Evolutionary conservation across 2,113 vertebrate genomes (phyloP).

Genomic region (Recurvirostra avosetta): DNA sequence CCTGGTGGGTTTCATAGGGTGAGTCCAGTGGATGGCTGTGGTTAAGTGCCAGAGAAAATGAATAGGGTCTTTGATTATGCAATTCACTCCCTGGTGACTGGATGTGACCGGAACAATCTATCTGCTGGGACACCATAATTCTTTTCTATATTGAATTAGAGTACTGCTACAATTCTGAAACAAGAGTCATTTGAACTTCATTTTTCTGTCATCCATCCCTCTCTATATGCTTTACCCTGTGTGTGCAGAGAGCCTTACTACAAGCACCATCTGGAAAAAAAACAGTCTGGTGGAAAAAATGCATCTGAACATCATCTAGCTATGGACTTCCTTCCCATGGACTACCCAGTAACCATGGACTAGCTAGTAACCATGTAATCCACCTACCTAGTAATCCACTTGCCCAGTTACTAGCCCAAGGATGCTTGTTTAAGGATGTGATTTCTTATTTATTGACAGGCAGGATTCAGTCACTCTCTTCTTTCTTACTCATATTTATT

Average conservation of each 20-base stretch:
- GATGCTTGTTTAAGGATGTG: background rate
- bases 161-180: background rate
- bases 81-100: background rate
- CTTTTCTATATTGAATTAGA: background rate
- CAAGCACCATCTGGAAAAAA: background rate
- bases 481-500: background rate
- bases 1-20: background rate
- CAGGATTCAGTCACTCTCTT: background rate
- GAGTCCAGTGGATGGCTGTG: background rate
- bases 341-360: background rate
- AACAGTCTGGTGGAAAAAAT: background rate
- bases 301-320: background rate
- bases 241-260: background rate
- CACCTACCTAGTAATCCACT: background rate
- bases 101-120: background rate
- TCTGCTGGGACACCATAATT: background rate
- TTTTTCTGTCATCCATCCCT: background rate
- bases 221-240: background rate
- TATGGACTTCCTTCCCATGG: background rate
- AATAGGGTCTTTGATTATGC: background rate
- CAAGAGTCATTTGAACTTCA: background rate
- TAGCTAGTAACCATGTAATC: background rate
- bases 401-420: background rate
- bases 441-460: background rate
- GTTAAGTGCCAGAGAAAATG: background rate